Base-by-base conservation (phyloP, 2,888 invertebrate genomes). In the Hypercompe scribonia region DNA sequence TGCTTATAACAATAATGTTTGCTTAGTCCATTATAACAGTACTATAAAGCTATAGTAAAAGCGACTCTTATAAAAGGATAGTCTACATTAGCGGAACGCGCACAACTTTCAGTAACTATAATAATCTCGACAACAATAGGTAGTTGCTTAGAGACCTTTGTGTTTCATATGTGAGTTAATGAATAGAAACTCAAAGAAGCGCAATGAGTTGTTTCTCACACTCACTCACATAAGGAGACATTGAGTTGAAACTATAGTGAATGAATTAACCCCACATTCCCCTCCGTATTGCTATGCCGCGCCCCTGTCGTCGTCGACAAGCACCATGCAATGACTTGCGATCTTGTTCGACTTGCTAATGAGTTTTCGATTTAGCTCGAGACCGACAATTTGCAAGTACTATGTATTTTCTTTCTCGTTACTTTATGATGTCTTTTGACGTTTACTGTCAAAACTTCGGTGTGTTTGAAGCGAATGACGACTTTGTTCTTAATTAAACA, bases 291-390 rank as follows among this genome's bases (percentile, higher is more conserved):
- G 54, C 65, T 54, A 42, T 64, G 64, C 61, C 68, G 36, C 72
- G 75, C 66, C 54, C 61, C 39, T n/a, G 61, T 69, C 69, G 21
- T 28, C 74, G 75, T 76, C 76, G 71, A 67, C 81, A 83, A 79
- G 79, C 81, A 77, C 85, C 79, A 83, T 87, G 87, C 88, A 87
- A 92, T 92, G 92, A 93, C 92, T 93, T 91, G 92, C 91, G 88
- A 88, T 89, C 87, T 87, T 90, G 90, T 92, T 92, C 90, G 90
- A 92, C 92, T 92, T 92, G 90, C 92, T 93, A 93, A 93, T 92
- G 92, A 93, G 92, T 92, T 92, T 90, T 90, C 90, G 90, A 92
- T 92, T 90, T 90, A 90, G 87, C 88, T 86, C 84, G 82, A 87
- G 85, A 83, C 84, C 82, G 85, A 83, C 84, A 84, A 31, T 89